These are phyloP conservation scores for Myotis vivesi DNA, from an alignment of 2,797 vertebrate species.

Conservation along the genomic window DNA sequence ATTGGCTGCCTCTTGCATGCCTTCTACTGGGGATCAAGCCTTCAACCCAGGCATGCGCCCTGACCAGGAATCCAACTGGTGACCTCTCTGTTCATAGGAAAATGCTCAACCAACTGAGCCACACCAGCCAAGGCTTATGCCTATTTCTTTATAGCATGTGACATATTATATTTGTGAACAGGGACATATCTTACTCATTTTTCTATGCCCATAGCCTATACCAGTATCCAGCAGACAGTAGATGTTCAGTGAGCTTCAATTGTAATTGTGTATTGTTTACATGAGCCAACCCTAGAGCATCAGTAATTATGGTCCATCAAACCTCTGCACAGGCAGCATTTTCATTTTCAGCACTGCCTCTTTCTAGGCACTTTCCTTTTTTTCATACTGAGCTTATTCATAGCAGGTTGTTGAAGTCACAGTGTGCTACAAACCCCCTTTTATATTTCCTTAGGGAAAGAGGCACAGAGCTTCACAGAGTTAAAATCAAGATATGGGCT, in stretches of 20 bases:
- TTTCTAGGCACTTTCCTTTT: background rate
- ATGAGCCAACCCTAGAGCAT: fast-evolving
- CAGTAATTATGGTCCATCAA: background rate
- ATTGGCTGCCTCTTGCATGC: no score
- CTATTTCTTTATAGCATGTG: background rate
- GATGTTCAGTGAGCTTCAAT: background rate
- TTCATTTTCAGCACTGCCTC: background rate
- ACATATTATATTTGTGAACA: background rate
- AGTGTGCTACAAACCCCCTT: background rate
- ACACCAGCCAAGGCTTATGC: no score
- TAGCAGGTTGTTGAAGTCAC: background rate
- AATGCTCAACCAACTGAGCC: no score
- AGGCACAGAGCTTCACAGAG: background rate
- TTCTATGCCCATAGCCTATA: background rate
- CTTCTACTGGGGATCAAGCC: no score
- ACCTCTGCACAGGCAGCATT: background rate
- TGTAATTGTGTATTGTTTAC: background rate
- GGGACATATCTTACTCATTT: background rate
- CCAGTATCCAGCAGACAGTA: background rate
- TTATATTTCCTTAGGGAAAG: background rate
- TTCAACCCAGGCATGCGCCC: no score
- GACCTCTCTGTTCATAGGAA: no score
- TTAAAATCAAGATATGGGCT: constrained; percentile 31
- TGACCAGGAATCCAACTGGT: no score
- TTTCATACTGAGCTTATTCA: background rate